A percentile compares a stretch with the other conserved stretches of the same genome.
These are phyloP conservation scores for Noctua janthina DNA, from an alignment of 2,888 invertebrate species.

Conservation along the genomic window DNA sequence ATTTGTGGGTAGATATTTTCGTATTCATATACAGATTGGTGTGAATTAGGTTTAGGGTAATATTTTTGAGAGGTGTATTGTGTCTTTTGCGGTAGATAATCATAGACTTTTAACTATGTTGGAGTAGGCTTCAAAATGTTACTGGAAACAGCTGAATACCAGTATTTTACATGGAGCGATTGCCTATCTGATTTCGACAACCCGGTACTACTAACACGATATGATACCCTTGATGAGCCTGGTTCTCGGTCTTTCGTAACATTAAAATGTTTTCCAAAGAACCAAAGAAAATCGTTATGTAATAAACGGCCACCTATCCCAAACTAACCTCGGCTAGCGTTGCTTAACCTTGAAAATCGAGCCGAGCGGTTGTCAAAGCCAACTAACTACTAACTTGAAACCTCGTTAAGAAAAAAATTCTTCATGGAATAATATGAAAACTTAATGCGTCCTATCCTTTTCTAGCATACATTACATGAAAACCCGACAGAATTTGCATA, in stretches of 20 bases:
- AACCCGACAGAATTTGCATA: constrained; percentile 27
- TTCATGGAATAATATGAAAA: neutral
- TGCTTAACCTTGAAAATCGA: neutral
- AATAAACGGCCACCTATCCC: neutral
- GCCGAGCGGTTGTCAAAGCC: neutral
- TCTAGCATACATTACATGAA: constrained; percentile 1
- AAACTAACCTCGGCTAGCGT: neutral
- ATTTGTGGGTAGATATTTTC: constrained; percentile 40
- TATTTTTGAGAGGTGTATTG: neutral
- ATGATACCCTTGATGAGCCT: neutral
- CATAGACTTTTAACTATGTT: neutral
- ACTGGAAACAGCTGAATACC: neutral
- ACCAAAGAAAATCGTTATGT: neutral
- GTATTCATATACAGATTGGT: neutral
- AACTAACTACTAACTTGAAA: neutral
- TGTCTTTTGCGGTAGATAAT: neutral
- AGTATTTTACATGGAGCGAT: neutral
- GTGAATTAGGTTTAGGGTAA: neutral
- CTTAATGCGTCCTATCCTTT: neutral
- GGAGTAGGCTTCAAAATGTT: neutral
- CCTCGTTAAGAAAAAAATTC: neutral
- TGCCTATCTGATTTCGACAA: neutral
- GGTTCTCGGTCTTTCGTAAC: neutral
- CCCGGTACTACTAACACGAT: neutral
- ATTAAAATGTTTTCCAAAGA: neutral